phyloP scores from a whole-genome alignment of 2,113 vertebrate genomes.

The Brevimyrus niger region DNA sequence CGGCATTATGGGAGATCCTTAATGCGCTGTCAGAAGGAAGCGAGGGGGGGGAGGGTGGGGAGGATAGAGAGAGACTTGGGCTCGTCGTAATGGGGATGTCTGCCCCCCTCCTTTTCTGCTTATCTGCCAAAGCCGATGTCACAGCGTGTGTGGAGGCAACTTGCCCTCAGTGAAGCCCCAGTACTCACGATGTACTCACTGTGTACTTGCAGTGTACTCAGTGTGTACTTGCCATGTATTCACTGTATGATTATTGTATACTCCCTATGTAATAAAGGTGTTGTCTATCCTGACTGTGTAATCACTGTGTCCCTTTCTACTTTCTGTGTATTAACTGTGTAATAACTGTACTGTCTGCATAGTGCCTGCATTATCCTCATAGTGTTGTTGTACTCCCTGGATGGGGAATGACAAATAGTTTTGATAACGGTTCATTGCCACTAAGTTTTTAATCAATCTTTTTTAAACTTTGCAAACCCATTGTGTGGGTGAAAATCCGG shows the following conservation, averaged over 20 bases:
- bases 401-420: neutral
- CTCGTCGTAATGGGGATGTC: conserved; percentile 44
- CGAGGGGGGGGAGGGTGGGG: conserved; percentile 28
- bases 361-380: neutral
- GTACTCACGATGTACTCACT: neutral
- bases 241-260: neutral
- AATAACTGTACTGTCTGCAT: neutral
- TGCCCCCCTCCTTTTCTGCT: neutral
- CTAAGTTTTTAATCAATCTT: neutral
- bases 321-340: neutral
- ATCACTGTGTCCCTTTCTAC: neutral
- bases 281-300: neutral
- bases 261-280: neutral
- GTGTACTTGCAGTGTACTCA: neutral
- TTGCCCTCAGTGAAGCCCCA: neutral
- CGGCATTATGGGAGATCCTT: conserved; percentile 56
- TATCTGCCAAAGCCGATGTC: neutral
- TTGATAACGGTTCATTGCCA: neutral
- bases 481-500: neutral
- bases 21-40: conserved; percentile 39
- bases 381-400: neutral
- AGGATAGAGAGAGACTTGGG: conserved; percentile 20
- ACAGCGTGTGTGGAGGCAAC: neutral
- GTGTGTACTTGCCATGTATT: neutral
- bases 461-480: neutral